phyloP scores from a whole-genome alignment of 2,113 vertebrate genomes.

The Rhinopomastus cyanomelas region DNA sequence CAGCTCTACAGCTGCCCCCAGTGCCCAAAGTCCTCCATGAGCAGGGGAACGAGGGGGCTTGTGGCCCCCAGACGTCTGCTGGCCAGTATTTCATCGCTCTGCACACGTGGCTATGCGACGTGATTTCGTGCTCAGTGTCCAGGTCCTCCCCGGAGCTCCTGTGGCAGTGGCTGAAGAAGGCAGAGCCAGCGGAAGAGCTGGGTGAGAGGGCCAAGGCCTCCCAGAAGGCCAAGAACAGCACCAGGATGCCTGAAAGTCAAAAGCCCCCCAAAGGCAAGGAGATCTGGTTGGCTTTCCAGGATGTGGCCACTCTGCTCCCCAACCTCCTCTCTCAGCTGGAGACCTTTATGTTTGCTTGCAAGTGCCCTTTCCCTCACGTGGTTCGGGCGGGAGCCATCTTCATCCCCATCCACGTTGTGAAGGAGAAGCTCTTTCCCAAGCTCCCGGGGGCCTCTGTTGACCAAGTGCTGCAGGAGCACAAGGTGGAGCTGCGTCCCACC shows the following conservation, averaged over 20 bases:
- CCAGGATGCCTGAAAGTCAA: slow-evolving; percentile 55
- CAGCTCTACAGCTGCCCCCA: slow-evolving; percentile 10
- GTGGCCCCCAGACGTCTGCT: not conserved
- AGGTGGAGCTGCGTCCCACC: slow-evolving; percentile 90
- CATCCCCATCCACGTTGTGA: slow-evolving; percentile 93
- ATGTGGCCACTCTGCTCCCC: slow-evolving; percentile 66
- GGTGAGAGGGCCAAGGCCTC: slow-evolving; percentile 45
- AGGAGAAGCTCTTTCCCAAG: slow-evolving; percentile 89
- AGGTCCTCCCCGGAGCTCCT: slow-evolving; percentile 72
- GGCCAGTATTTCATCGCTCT: slow-evolving; percentile 80
- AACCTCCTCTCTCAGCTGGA: slow-evolving; percentile 79
- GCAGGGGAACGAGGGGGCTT: not conserved
- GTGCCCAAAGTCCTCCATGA: not conserved
- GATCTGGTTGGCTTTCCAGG: slow-evolving; percentile 81
- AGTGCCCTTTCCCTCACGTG: slow-evolving; percentile 91
- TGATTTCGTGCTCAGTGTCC: slow-evolving; percentile 76
- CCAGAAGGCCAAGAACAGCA: slow-evolving; percentile 69
- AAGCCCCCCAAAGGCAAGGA: slow-evolving; percentile 66
- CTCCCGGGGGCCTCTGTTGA: slow-evolving; percentile 82
- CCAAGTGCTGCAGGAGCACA: slow-evolving; percentile 91
- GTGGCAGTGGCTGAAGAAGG: slow-evolving; percentile 66
- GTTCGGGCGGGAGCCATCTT: slow-evolving; percentile 88
- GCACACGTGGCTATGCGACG: slow-evolving; percentile 80
- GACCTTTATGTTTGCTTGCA: slow-evolving; percentile 73
- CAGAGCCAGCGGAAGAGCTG: slow-evolving; percentile 40